Evolutionary conservation across 2,888 invertebrate species (phyloP).

Genomic region (Stenotaenia linearis): DNA sequence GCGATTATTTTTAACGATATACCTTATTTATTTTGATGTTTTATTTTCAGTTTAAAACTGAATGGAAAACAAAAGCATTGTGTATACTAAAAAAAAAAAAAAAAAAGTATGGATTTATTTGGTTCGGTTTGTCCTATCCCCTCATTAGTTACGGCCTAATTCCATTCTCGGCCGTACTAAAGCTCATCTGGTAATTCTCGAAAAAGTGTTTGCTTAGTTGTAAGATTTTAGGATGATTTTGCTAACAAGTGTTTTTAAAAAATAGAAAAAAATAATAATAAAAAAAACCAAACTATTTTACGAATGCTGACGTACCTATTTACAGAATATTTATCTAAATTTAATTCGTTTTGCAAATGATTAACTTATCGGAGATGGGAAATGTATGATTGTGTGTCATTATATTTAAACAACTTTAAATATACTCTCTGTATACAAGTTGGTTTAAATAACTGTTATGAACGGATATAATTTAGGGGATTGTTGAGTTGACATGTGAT

Average conservation of each 20-base stretch:
- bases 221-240: background rate
- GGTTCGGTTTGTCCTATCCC: background rate
- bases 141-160: background rate
- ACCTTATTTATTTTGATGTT: background rate
- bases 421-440: background rate
- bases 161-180: background rate
- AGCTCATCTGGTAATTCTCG: background rate
- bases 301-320: background rate
- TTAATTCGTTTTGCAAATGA: background rate
- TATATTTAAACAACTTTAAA: background rate
- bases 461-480: background rate
- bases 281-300: background rate
- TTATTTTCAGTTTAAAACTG: background rate
- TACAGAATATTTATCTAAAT: background rate
- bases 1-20: too few relatives aligned
- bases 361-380: background rate
- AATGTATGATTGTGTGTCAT: background rate
- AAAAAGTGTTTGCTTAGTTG: background rate
- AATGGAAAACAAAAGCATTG: background rate
- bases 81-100: background rate
- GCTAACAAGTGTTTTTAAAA: background rate
- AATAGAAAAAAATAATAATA: too few relatives aligned
- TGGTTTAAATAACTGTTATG: too few relatives aligned
- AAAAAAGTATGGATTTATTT: background rate
- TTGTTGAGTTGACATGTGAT: slow-evolving; percentile 3